Conservation (phyloP, 2,113 vertebrate species). For the Morone chrysops region DNA sequence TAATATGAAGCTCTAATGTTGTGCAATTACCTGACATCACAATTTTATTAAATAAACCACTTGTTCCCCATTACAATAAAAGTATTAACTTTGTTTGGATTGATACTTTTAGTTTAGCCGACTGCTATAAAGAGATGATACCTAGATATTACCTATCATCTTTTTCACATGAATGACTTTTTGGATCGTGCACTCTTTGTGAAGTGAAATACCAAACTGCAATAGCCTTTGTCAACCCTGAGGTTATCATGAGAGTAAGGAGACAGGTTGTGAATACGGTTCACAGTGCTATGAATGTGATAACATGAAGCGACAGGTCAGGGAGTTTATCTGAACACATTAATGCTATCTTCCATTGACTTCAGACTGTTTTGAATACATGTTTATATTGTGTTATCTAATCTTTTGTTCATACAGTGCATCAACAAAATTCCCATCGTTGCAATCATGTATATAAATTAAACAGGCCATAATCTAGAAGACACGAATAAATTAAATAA, state of each 20-base stretch:
- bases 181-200: neutral
- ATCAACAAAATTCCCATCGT: conserved; percentile 5
- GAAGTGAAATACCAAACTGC: conserved; percentile 22
- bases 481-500: conserved; percentile 44
- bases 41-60: neutral
- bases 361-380: conserved; percentile 5
- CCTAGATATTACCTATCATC: neutral
- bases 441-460: conserved; percentile 30
- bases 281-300: conserved; percentile 20
- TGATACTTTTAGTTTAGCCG: neutral
- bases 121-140: neutral
- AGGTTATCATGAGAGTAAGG: conserved; percentile 34
- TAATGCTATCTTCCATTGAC: conserved; percentile 8
- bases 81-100: neutral
- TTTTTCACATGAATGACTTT: neutral
- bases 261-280: conserved; percentile 10
- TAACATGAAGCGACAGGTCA: conserved; percentile 44
- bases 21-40: neutral
- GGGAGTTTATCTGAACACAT: conserved; percentile 44
- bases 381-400: neutral
- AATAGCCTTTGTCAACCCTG: conserved; percentile 19
- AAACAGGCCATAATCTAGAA: conserved; percentile 29
- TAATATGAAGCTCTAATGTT: neutral
- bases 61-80: neutral
- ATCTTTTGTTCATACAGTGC: conserved; percentile 31